A percentile compares a stretch with the other conserved stretches of the same genome.
phyloP scores from a whole-genome alignment of 1,140 invertebrate genomes.

The Microplitis mediator region DNA sequence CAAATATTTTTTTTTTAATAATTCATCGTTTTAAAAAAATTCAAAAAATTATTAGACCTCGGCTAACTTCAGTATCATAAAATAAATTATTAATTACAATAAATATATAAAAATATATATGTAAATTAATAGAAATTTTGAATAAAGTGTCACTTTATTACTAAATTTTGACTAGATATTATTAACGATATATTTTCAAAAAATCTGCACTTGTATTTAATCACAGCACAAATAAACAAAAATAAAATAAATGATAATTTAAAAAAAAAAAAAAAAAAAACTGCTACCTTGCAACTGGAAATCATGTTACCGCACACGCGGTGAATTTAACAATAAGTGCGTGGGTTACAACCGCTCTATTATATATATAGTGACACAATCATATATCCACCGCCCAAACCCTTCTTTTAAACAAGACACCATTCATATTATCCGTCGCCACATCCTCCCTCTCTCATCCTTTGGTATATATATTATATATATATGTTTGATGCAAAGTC shows the following conservation, averaged over 20 bases:
- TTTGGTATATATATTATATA: no score
- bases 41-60: no score
- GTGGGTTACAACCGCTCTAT: slow-evolving; percentile 49
- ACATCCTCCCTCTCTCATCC: slow-evolving; percentile 24
- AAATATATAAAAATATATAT: no score
- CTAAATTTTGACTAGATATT: no score
- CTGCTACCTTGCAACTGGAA: slow-evolving; percentile 58
- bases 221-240: not conserved
- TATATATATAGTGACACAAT: slow-evolving; percentile 61
- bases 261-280: slow-evolving; percentile 16
- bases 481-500: no score
- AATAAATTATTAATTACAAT: no score
- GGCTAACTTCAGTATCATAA: no score
- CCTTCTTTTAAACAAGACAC: slow-evolving; percentile 22
- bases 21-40: no score
- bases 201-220: not conserved
- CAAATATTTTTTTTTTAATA: no score
- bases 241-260: not conserved
- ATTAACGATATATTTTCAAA: no score
- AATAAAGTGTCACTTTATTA: no score
- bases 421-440: not conserved
- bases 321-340: slow-evolving; percentile 60
- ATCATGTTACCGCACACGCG: slow-evolving; percentile 62
- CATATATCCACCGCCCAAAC: slow-evolving; percentile 21
- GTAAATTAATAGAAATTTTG: no score